Conservation (phyloP, 2,888 invertebrate species). For the Acleris cristana region DNA sequence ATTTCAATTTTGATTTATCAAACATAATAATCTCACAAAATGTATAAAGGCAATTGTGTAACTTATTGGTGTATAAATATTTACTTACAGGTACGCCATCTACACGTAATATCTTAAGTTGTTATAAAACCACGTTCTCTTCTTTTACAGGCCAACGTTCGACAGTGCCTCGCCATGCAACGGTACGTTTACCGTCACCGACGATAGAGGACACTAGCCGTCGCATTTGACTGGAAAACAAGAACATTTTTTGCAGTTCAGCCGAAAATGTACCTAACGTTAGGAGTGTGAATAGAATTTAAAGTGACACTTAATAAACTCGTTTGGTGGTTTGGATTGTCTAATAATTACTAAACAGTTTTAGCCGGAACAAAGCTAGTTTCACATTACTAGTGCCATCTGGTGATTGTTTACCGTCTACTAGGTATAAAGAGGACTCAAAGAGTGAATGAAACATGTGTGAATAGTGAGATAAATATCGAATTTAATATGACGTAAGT, state of each 20-base stretch:
- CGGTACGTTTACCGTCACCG: conserved; percentile 70
- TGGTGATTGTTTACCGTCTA: background rate
- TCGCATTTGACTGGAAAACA: background rate
- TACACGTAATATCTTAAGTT: background rate
- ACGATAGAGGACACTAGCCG: conserved; percentile 72
- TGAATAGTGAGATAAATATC: conserved; percentile 54
- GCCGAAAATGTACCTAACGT: too few species aligned
- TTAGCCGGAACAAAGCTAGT: background rate
- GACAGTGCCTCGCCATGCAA: conserved; percentile 65
- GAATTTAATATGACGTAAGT: conserved; percentile 49
- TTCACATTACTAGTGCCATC: background rate
- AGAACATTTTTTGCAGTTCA: background rate
- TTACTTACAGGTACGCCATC: conserved; percentile 20
- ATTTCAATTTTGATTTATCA: too few species aligned
- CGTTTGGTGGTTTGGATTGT: background rate
- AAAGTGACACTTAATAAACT: background rate
- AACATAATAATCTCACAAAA: too few species aligned
- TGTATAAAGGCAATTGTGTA: too few species aligned
- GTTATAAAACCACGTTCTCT: conserved; percentile 5
- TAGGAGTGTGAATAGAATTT: too few species aligned
- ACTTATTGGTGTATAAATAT: background rate
- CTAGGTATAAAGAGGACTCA: background rate
- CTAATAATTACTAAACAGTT: background rate
- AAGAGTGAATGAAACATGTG: conserved; percentile 16
- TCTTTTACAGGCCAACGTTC: conserved; percentile 58